Percentiles rank a stretch among this genome's conserved stretches.
These are phyloP conservation scores for Siderastrea siderea DNA, from an alignment of 92 coral and sea anemone genomes.

Conservation along the genomic window DNA sequence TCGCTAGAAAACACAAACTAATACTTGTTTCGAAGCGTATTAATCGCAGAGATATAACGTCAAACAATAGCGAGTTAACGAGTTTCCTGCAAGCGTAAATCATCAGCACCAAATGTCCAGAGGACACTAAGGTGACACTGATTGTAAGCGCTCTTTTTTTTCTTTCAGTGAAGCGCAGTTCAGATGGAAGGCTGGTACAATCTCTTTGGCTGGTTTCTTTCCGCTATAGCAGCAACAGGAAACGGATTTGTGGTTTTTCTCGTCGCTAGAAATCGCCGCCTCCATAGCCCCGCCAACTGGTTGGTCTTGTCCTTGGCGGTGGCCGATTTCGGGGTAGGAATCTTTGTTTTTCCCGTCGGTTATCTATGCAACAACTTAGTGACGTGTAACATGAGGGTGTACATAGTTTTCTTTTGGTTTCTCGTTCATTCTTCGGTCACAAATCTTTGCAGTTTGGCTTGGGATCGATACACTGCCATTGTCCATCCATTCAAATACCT, in stretches of 20 bases:
- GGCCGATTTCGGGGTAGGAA: constrained; percentile 32
- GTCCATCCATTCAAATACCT: neutral
- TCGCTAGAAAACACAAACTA: no score
- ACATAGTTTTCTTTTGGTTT: constrained; percentile 18
- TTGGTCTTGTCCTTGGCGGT: constrained; percentile 35
- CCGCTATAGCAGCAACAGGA: neutral
- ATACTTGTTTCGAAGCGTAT: no score
- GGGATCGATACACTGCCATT: constrained; percentile 18
- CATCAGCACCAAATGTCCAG: no score
- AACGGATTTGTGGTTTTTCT: constrained; percentile 13
- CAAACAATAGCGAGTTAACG: no score
- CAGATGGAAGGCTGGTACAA: neutral
- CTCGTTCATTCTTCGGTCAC: constrained; percentile 30
- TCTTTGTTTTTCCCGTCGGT: constrained; percentile 1
- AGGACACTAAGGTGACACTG: no score
- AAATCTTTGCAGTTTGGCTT: constrained; percentile 28
- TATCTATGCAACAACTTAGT: neutral
- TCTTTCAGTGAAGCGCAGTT: no score
- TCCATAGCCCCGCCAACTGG: constrained; percentile 29
- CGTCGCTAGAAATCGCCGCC: neutral
- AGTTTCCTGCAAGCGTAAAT: no score
- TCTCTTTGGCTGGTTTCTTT: constrained; percentile 3
- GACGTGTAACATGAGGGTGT: neutral
- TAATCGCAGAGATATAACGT: no score
- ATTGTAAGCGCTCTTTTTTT: no score